Conservation (phyloP, 2,113 vertebrate genomes). For the Dryoscopus gambensis region DNA sequence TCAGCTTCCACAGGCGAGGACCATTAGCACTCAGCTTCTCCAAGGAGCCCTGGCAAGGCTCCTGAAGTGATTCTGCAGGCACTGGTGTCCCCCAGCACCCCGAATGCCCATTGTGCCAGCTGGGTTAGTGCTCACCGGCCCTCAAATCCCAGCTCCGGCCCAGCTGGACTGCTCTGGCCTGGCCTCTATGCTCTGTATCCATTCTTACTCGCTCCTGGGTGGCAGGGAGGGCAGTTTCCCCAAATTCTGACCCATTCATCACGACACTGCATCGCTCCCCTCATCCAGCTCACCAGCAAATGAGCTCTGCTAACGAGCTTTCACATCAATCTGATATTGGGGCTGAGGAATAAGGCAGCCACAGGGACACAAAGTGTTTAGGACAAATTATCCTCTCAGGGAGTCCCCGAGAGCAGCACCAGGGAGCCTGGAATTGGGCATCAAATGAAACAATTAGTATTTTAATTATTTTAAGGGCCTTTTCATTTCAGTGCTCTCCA, state of each 20-base stretch:
- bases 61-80: not conserved
- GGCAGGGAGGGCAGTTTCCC: not conserved
- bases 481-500: not conserved
- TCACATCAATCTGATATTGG: not conserved
- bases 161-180: not conserved
- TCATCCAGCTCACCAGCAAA: not conserved
- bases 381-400: not conserved
- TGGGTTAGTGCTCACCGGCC: not conserved
- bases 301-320: not conserved
- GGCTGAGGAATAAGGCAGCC: not conserved
- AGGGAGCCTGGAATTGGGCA: not conserved
- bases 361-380: not conserved
- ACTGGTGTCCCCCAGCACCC: not conserved
- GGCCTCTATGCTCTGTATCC: fast-evolving
- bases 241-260: not conserved
- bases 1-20: not conserved
- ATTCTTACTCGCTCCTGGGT: not conserved
- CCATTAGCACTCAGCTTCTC: not conserved
- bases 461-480: not conserved
- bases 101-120: not conserved
- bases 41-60: not conserved
- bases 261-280: fast-evolving
- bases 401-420: not conserved
- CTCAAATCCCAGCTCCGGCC: not conserved
- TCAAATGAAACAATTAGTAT: not conserved